Base-by-base conservation (phyloP, 2,888 invertebrate genomes). In the Latheticus oryzae region DNA sequence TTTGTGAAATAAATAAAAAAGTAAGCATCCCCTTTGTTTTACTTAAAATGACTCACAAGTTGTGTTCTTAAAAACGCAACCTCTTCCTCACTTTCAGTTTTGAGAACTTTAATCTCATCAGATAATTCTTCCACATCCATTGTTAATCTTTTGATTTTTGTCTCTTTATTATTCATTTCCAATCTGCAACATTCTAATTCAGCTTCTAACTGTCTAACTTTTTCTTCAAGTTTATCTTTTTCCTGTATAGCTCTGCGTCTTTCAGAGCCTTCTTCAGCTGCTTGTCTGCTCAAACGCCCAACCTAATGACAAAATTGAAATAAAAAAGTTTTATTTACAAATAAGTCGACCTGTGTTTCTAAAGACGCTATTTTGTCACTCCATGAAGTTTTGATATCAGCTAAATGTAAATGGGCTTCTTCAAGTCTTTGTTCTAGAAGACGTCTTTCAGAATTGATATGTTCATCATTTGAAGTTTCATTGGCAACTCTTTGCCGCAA, bases 381-480 rank as follows among this genome's bases (percentile, higher is more conserved):
- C 95, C 95, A 95, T 0, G 91, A 91, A 0, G 91, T 91, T 76
- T 95, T 95, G 63, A 95, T 92, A 70, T 95, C 93, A 0, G 91
- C 89, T 19, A 95, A 80, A 76, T 95, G 94, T 72, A 93, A 83
- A 74, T 93, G 89, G 0, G 93, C 87, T 73, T 95, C 95, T 68
- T 92, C 90, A 54, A 95, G 77, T 68, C 91, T 87, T 58, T 91
- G 85, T 62, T 91, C 89, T 17, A 94, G 80, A 13, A 90, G 75
- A 61, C 84, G 84, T 43, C 87, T 79, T 69, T 88, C 88, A n/a
- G 84, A 82, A 63, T 83, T 77, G 1, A 85, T 77, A 65, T 84
- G 80, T 56, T 73, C 69, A 63, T 87, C 86, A 55, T 83, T 83
- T 1, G 80, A 78, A 71, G 59, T 78, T 43, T 66, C 79, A 66